Base-by-base conservation (phyloP, 1,140 invertebrate genomes). In the Scaptomyza hsui region DNA sequence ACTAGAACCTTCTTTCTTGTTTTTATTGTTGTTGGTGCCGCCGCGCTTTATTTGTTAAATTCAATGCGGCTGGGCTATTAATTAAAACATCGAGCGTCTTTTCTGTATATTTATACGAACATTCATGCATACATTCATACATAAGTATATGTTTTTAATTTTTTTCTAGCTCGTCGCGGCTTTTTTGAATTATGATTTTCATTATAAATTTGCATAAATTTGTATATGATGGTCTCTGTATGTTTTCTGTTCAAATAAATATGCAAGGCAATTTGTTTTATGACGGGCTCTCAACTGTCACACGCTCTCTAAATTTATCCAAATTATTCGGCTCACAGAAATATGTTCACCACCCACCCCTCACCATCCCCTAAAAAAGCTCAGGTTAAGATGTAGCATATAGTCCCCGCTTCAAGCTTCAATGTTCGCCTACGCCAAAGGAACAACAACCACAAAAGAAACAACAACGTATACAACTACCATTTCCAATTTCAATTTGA, bases 61-160 rank as follows among this genome's bases (percentile, higher is more conserved):
- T 85, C 81, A 77, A 85, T 81, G 81, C 81, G 82, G 81, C 67
- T 56, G 45, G 81, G 77, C 74, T 64, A 85, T 86, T 86, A 85
- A 85, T 85, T 85, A 86, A 75, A 86, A 86, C 55, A 67, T 72
- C 52, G 68, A 57, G 42, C 69, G 47, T 51, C 19, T 26, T 42
- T 44, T 42, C 55, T 61, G 24, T 51, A 13, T 9, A n/a, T 42
- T 51, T 18, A 13, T 24, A 21, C 9, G 7, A 18, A 16, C 24
- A 49, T 0, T 9, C 15, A 49, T 35, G n/a, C 6, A 24, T 19
- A 15, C 3, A 2, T 21, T 21, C n/a, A 18, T 26, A 29, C 42
- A 41, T 37, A 32, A 4, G 4, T 19, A 32, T 16, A 44, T 44
- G n/a, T 45, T 32, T 59, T 35, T 21, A 51, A 59, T 67, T 49